Conservation (phyloP, 2,797 vertebrate genomes). For the Sebastes flavidus region DNA sequence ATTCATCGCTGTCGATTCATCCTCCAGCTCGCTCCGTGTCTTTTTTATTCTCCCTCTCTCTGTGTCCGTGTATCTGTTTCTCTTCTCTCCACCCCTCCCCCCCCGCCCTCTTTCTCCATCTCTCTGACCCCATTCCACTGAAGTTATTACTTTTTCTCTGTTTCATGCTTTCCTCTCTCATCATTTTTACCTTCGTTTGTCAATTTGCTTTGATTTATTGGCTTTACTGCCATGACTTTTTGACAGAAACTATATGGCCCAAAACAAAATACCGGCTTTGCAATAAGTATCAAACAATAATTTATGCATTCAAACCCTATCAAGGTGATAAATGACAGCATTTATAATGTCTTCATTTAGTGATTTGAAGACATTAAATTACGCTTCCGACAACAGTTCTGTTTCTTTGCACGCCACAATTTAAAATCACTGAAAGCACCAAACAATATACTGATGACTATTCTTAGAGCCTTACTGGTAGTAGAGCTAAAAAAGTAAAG, state of each 20-base stretch:
- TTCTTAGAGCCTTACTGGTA: too few relatives aligned
- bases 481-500: too few relatives aligned
- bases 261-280: slow-evolving; percentile 30
- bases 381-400: not conserved
- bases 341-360: not conserved
- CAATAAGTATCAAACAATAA: not conserved
- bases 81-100: not conserved
- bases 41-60: not conserved
- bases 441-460: not conserved
- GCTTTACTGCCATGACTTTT: slow-evolving; percentile 26
- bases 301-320: not conserved
- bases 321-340: not conserved
- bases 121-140: slow-evolving; percentile 62
- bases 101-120: slow-evolving; percentile 32
- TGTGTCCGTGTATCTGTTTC: slow-evolving; percentile 8
- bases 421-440: not conserved
- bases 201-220: slow-evolving; percentile 43
- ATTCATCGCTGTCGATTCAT: slow-evolving; percentile 55
- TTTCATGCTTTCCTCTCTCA: slow-evolving; percentile 47
- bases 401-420: not conserved
- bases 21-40: slow-evolving; percentile 36
- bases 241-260: slow-evolving; percentile 36
- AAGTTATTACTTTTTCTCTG: slow-evolving; percentile 49
- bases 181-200: slow-evolving; percentile 51
- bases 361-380: not conserved